Evolutionary conservation across 2,797 vertebrate genomes (phyloP).

Genomic region (Perodicticus potto): DNA sequence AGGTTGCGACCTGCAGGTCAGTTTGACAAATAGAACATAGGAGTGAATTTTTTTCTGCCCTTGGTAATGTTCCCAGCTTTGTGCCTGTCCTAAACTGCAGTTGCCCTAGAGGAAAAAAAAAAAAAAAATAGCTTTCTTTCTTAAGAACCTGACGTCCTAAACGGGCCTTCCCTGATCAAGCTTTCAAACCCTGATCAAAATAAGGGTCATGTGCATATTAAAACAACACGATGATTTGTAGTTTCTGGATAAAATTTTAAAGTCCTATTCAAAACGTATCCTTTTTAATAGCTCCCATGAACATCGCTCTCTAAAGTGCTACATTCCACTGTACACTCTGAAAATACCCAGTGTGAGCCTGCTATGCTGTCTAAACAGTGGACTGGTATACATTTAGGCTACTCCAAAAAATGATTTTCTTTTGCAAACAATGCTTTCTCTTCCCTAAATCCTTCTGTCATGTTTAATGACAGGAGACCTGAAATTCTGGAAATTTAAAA

Average conservation of each 20-base stretch:
- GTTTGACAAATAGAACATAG: slow-evolving; percentile 86
- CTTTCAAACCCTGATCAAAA: not conserved
- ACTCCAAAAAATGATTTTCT: not conserved
- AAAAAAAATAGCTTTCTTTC: slow-evolving; percentile 78
- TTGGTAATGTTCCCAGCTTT: slow-evolving; percentile 85
- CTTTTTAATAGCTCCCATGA: not conserved
- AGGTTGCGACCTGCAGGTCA: slow-evolving; percentile 88
- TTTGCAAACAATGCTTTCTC: slow-evolving; percentile 22
- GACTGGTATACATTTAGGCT: not conserved
- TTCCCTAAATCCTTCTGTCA: slow-evolving; percentile 23
- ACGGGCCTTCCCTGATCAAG: slow-evolving; percentile 6
- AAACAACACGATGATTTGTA: slow-evolving; percentile 3
- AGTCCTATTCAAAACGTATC: not conserved
- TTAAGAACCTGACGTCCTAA: slow-evolving; percentile 48
- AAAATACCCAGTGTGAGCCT: slow-evolving; percentile 37
- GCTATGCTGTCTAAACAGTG: not conserved
- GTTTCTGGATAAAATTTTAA: not conserved
- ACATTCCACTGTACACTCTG: not conserved
- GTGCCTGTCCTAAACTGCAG: slow-evolving; percentile 81
- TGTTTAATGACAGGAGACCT: slow-evolving; percentile 19
- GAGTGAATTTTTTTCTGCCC: slow-evolving; percentile 83
- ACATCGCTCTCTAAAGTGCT: slow-evolving; percentile 1
- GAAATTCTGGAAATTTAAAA: slow-evolving; percentile 59
- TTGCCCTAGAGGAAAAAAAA: slow-evolving; percentile 84
- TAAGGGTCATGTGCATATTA: slow-evolving; percentile 15